A percentile compares a stretch with the other conserved stretches of the same genome.
These are phyloP conservation scores for Allolobophora icterica DNA, from an alignment of 2,888 invertebrate genomes.

Conservation along the genomic window DNA sequence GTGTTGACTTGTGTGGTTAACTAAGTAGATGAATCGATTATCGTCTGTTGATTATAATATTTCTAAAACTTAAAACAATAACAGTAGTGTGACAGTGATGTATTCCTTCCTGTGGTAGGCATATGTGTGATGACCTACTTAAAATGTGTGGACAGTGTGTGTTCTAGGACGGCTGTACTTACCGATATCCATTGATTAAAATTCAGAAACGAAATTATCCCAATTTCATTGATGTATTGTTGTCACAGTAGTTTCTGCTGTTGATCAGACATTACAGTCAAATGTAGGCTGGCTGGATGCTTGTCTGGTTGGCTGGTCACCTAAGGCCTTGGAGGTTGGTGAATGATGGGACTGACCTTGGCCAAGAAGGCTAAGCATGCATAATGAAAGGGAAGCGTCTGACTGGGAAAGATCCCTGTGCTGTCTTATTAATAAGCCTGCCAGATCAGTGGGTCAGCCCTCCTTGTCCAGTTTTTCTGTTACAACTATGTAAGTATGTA, in stretches of 20 bases:
- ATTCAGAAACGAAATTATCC: not conserved
- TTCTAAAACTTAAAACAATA: not conserved
- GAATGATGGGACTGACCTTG: not conserved
- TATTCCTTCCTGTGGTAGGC: not conserved
- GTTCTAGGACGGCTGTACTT: not conserved
- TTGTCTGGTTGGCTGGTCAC: not conserved
- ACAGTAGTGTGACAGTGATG: too few relatives aligned
- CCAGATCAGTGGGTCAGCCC: not conserved
- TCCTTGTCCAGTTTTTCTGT: too few relatives aligned
- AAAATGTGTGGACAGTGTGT: not conserved
- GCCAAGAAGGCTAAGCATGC: not conserved
- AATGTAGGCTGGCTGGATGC: too few relatives aligned
- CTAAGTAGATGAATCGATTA: too few relatives aligned
- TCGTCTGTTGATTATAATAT: not conserved
- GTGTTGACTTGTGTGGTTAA: not conserved
- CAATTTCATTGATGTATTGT: too few relatives aligned
- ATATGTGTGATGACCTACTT: not conserved
- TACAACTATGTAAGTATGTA: too few relatives aligned
- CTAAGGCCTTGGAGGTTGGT: not conserved
- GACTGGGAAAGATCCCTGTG: not conserved
- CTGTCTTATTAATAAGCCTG: not conserved
- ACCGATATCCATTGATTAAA: not conserved
- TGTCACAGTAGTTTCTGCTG: not conserved
- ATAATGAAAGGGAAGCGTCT: not conserved
- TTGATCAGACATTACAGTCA: not conserved